These are phyloP conservation scores for Shargacucullia verbasci DNA, from an alignment of 2,888 invertebrate genomes.

Conservation along the genomic window DNA sequence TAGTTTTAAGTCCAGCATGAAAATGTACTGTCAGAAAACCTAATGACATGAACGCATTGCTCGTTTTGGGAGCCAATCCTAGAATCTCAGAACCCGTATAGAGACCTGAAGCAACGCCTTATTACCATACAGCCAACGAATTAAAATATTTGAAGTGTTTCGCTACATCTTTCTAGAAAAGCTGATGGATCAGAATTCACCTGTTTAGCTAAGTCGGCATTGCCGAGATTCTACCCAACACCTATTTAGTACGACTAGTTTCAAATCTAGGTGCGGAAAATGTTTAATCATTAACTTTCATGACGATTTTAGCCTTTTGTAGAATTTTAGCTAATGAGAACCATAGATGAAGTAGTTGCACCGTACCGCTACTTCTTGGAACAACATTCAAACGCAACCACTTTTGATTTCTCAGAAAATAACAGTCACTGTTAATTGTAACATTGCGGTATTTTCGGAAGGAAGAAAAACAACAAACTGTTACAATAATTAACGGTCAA, in stretches of 20 bases:
- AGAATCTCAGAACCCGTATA: constrained; percentile 18
- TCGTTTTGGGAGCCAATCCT: constrained; percentile 7
- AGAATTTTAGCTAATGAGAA: not conserved
- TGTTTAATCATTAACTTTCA: constrained; percentile 20
- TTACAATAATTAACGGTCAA: constrained; percentile 79
- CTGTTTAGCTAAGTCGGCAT: constrained; percentile 25
- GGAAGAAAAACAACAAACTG: constrained; percentile 61
- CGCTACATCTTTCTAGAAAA: constrained; percentile 23
- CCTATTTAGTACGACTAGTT: constrained; percentile 34
- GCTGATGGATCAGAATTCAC: constrained; percentile 15
- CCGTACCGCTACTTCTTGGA: not conserved
- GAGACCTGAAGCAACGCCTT: constrained; percentile 2
- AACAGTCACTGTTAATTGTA: constrained; percentile 28
- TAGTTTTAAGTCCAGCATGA: constrained; percentile 2
- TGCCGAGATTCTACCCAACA: constrained; percentile 35
- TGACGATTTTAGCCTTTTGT: not conserved
- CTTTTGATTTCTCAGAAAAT: constrained; percentile 30
- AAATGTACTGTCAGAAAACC: constrained; percentile 3
- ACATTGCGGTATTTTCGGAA: constrained; percentile 48
- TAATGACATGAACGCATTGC: constrained; percentile 1
- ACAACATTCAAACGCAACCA: not conserved
- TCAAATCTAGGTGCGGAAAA: constrained; percentile 12
- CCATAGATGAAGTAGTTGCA: not conserved
- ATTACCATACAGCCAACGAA: constrained; percentile 17
- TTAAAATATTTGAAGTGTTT: constrained; percentile 40